Evolutionary conservation across 2,888 invertebrate species (phyloP).

Genomic region (Meandrusa payeni): DNA sequence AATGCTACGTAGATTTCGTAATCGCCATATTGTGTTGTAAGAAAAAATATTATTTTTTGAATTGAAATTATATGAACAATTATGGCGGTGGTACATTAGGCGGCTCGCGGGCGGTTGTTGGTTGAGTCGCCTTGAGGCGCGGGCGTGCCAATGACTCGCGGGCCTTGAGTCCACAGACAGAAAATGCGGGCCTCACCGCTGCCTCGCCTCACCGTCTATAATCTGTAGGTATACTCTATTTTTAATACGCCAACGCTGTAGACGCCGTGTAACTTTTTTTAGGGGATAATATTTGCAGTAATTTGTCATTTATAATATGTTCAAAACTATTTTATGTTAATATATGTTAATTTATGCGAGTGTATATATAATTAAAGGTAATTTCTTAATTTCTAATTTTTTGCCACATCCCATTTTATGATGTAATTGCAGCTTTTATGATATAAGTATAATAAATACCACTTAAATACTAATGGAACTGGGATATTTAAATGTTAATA

Average conservation of each 20-base stretch:
- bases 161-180: conserved; percentile 58
- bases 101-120: conserved; percentile 41
- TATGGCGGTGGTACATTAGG: conserved; percentile 34
- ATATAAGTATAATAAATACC: too few relatives aligned
- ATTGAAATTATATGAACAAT: conserved; percentile 4
- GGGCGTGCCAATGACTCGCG: conserved; percentile 65
- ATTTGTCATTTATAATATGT: conserved; percentile 20
- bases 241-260: conserved; percentile 28
- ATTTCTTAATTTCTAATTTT: too few relatives aligned
- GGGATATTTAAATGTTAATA: too few relatives aligned
- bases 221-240: conserved; percentile 28
- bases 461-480: too few relatives aligned
- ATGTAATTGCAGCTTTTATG: too few relatives aligned
- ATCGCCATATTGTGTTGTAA: too few relatives aligned
- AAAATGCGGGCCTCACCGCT: conserved; percentile 39
- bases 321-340: conserved; percentile 9
- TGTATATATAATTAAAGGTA: neutral
- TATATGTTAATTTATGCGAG: neutral
- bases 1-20: too few relatives aligned
- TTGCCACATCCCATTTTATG: too few relatives aligned
- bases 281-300: conserved; percentile 16
- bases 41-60: too few relatives aligned
- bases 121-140: conserved; percentile 35
- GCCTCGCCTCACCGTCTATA: conserved; percentile 39
- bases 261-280: conserved; percentile 21